phyloP scores from a whole-genome alignment of 2,888 invertebrate species.

The Yponomeuta sedellus region DNA sequence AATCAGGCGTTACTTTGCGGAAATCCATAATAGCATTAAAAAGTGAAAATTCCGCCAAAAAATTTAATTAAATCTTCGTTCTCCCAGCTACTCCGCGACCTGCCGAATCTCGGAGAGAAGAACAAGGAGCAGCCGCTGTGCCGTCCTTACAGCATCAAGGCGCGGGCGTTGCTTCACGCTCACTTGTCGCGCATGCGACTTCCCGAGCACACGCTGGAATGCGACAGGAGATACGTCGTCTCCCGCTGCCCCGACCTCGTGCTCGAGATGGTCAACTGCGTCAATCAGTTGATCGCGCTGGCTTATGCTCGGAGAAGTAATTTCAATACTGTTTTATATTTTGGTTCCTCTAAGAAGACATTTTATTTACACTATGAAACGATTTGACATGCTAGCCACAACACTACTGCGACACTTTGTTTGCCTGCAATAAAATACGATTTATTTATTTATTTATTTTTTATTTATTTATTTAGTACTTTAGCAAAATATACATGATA shows the following conservation, averaged over 20 bases:
- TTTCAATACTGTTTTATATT: constrained; percentile 33
- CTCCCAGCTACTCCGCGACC: constrained; percentile 88
- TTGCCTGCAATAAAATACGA: too few species aligned
- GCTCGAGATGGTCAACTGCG: constrained; percentile 97
- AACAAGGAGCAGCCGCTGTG: constrained; percentile 97
- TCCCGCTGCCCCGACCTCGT: constrained; percentile 96
- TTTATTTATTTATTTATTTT: too few species aligned
- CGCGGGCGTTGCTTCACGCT: constrained; percentile 95
- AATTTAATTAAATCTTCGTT: too few species aligned
- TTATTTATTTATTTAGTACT: too few species aligned
- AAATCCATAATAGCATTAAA: too few species aligned
- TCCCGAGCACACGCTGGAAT: constrained; percentile 86
- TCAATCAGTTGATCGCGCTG: constrained; percentile 93
- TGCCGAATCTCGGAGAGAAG: constrained; percentile 95
- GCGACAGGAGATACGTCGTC: constrained; percentile 88
- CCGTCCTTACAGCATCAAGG: constrained; percentile 93
- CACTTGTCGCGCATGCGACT: constrained; percentile 91
- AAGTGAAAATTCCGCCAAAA: too few species aligned
- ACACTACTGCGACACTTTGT: too few species aligned
- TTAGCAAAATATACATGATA: too few species aligned
- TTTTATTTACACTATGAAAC: too few species aligned
- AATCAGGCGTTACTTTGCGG: too few species aligned
- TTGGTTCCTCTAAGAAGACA: too few species aligned
- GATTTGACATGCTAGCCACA: too few species aligned
- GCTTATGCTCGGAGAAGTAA: constrained; percentile 93